These are phyloP conservation scores for Cottus gobio DNA, from an alignment of 2,113 vertebrate species.

Conservation along the genomic window DNA sequence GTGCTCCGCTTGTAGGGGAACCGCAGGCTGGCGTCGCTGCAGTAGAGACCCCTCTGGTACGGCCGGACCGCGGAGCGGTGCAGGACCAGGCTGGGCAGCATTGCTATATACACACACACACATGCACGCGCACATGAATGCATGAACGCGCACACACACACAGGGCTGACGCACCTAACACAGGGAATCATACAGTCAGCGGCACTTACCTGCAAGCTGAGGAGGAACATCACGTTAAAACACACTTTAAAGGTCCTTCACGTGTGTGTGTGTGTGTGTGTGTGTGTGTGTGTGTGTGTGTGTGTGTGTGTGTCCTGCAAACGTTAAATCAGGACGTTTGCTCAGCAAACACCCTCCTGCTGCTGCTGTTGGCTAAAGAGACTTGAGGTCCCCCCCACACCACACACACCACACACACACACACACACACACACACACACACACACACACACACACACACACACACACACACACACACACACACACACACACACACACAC, in stretches of 20 bases:
- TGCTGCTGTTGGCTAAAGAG: constrained; percentile 50
- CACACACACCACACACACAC: no score
- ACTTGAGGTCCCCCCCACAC: no score
- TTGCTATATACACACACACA: constrained; percentile 78
- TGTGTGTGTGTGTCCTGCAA: not conserved
- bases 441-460: no score
- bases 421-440: no score
- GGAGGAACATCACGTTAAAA: constrained; percentile 24
- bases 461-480: no score
- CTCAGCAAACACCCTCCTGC: constrained; percentile 47
- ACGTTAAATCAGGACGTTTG: constrained; percentile 39
- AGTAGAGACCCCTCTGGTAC: constrained; percentile 84
- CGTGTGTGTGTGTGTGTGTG: constrained; percentile 54
- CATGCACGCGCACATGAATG: constrained; percentile 42
- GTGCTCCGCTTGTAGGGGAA: constrained; percentile 84
- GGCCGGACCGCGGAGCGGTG: constrained; percentile 80
- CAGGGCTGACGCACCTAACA: not conserved
- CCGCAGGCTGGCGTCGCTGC: constrained; percentile 77
- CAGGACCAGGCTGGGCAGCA: constrained; percentile 83
- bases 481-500: no score
- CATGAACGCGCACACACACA: constrained; percentile 46
- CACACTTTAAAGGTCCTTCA: constrained; percentile 36
- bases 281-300: constrained; percentile 37
- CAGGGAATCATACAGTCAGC: not conserved
- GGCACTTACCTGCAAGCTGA: constrained; percentile 72